phyloP scores from a whole-genome alignment of 1,140 invertebrate genomes.

The Euwallacea similis region DNA sequence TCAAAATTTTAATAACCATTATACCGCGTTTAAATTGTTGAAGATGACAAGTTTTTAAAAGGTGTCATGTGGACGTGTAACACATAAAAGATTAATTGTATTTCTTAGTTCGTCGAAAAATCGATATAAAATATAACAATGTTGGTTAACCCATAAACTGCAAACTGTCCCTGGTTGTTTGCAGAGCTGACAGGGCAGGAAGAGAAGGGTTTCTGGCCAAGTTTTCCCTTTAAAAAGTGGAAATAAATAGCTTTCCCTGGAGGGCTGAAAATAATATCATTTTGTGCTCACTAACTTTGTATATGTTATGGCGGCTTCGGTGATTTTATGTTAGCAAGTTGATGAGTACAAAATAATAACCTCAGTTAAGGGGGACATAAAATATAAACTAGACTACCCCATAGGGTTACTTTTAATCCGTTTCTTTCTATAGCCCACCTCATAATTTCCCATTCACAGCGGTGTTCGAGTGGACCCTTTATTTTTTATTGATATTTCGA shows the following conservation, averaged over 20 bases:
- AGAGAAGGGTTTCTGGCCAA: conserved; percentile 7
- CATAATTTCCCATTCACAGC: conserved; percentile 29
- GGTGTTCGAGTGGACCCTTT: conserved; percentile 23
- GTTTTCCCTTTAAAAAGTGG: conserved; percentile 9
- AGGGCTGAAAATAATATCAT: no score
- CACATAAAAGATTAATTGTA: conserved; percentile 36
- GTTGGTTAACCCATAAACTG: conserved; percentile 18
- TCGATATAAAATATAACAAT: conserved; percentile 34
- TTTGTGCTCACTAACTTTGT: no score
- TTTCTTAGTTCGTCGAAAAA: conserved; percentile 34
- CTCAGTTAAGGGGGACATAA: conserved; percentile 3
- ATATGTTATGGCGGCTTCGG: background rate
- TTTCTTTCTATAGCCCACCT: conserved; percentile 23
- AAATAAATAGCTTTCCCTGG: no score
- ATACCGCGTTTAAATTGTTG: conserved; percentile 34
- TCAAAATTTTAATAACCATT: conserved; percentile 39
- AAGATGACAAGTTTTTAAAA: conserved; percentile 37
- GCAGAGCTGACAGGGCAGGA: conserved; percentile 3
- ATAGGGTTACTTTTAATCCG: conserved; percentile 32
- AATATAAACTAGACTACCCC: conserved; percentile 27
- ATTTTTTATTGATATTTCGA: conserved; percentile 37
- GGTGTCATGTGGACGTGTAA: conserved; percentile 36
- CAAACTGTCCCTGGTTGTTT: conserved; percentile 18
- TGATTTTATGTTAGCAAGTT: background rate
- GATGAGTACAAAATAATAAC: conserved; percentile 2